Base-by-base conservation (phyloP, 1,140 invertebrate species). In the Conus ventricosus region DNA sequence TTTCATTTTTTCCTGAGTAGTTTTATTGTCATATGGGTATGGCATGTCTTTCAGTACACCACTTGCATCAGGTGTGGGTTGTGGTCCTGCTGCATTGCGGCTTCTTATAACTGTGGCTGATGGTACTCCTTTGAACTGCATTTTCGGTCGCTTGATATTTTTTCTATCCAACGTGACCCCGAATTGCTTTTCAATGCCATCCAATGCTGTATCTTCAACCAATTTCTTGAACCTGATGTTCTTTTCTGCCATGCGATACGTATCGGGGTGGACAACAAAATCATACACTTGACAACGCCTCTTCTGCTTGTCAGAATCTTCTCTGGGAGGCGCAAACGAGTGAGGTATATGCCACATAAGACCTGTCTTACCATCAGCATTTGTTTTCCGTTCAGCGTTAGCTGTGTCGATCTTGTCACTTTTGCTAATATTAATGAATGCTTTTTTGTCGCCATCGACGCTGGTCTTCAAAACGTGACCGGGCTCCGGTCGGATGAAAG, bases 211-310 rank as follows among this genome's bases (percentile, higher is more conserved):
- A 87, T 97, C 97, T 91, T 98, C 97, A 20, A 99, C 96, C 85
- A 98, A 96, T 88, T 97, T 96, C 67, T 96, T 96, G 92, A 99
- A 98, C n/a, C 96, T 95, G 5, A 94, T 90, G 94, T 98, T 97
- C 90, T 96, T 97, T 86, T 96, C 95, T 5, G 97, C 97, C 94
- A 99, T 96, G 91, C 97, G 96, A 60, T 98, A 95, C 6, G 98
- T 97, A 91, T 98, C 97, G 7, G 98, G 97, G 95, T 99, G 97
- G 94, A 98, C 98, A 81, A 99, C 96, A 67, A 98, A 97, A 95
- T 99, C 98, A 93, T 97, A 98, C 1, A 99, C 97, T 81, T 96
- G 94, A 94, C 98, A 99, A 55, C 96, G 95, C 82, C 92, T 75
- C 54, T 96, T 96, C 88, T 96, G 97, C 88, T 97, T 97, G 95